A percentile compares a stretch with the other conserved stretches of the same genome.
phyloP scores from a whole-genome alignment of 2,888 invertebrate genomes.

The Pegoplata infirma region DNA sequence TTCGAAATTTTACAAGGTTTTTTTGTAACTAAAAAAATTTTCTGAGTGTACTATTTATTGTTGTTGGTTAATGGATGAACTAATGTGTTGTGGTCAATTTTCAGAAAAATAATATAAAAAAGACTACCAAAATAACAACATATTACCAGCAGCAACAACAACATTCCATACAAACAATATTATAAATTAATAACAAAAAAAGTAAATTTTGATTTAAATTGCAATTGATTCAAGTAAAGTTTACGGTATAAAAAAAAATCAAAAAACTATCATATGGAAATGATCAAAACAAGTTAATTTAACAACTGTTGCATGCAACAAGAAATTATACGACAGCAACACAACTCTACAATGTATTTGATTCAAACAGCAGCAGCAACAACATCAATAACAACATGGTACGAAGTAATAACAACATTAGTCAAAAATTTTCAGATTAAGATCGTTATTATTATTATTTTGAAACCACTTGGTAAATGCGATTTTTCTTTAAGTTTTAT shows the following conservation, averaged over 20 bases:
- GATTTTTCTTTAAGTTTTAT: no score
- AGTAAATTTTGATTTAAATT: not conserved
- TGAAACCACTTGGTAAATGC: no score
- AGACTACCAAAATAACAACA: slow-evolving; percentile 28
- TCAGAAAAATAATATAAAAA: not conserved
- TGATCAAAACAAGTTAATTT: slow-evolving; percentile 43
- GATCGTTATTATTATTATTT: no score
- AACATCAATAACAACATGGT: not conserved
- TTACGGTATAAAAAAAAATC: slow-evolving; percentile 44
- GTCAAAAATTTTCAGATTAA: not conserved
- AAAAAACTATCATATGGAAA: slow-evolving; percentile 30
- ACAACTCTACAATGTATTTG: not conserved
- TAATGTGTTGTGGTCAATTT: slow-evolving; percentile 34
- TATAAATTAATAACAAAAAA: slow-evolving; percentile 12
- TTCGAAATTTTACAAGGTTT: no score
- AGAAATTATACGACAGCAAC: not conserved
- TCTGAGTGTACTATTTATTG: no score
- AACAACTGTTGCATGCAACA: slow-evolving; percentile 50
- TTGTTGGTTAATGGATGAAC: no score
- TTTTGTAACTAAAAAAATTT: no score
- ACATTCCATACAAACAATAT: slow-evolving; percentile 46
- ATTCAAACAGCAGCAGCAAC: not conserved
- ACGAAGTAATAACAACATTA: not conserved
- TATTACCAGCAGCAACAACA: slow-evolving; percentile 33
- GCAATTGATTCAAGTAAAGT: slow-evolving; percentile 33